phyloP scores from a whole-genome alignment of 2,797 vertebrate genomes.

The Siniperca scherzeri region DNA sequence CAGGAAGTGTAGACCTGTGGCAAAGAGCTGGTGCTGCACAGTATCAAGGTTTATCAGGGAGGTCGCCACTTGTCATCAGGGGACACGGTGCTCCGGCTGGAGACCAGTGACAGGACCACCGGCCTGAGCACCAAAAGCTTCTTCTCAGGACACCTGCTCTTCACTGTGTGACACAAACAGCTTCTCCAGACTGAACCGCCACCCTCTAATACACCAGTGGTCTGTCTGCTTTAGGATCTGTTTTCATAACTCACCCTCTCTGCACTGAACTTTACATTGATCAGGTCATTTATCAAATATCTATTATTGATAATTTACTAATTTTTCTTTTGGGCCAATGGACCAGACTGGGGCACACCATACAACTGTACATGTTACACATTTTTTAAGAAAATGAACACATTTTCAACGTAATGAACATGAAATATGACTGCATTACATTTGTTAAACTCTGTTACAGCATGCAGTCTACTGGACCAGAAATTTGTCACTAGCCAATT shows the following conservation, averaged over 20 bases:
- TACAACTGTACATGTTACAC: neutral
- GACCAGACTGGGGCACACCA: neutral
- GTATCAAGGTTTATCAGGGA: slow-evolving; percentile 39
- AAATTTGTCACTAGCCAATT: neutral
- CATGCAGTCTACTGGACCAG: neutral
- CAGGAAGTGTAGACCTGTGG: slow-evolving; percentile 3
- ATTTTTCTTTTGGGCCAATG: neutral
- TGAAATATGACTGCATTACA: slow-evolving; percentile 6
- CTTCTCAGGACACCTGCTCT: slow-evolving; percentile 48
- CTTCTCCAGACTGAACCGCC: neutral
- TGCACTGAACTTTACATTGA: slow-evolving; percentile 29
- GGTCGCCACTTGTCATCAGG: slow-evolving; percentile 31
- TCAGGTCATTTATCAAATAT: neutral
- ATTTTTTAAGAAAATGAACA: slow-evolving; percentile 5
- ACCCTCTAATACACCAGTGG: neutral
- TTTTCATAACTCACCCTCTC: neutral
- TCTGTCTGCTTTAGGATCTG: slow-evolving; percentile 19
- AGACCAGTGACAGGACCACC: neutral
- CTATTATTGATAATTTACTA: neutral
- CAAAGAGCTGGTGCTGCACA: slow-evolving; percentile 19
- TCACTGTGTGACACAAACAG: slow-evolving; percentile 16
- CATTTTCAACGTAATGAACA: neutral
- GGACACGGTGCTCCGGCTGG: slow-evolving; percentile 27
- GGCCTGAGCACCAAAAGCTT: slow-evolving; percentile 37
- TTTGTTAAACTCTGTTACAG: slow-evolving; percentile 57